phyloP scores from a whole-genome alignment of 2,113 vertebrate genomes.

The Empidonax traillii region DNA sequence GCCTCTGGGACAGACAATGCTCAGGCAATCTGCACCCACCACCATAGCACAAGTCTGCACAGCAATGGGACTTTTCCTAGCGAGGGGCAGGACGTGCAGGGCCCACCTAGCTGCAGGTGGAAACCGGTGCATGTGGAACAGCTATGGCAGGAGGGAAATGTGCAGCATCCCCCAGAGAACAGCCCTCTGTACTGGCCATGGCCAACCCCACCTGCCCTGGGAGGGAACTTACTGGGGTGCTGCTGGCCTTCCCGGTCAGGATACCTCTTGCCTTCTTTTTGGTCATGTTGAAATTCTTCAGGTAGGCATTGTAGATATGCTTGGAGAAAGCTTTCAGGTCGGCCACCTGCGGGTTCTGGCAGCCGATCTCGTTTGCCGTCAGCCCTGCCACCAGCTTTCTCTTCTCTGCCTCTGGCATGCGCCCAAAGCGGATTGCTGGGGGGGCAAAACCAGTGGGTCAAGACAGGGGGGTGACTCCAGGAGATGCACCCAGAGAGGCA shows the following conservation, averaged over 20 bases:
- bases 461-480: background rate
- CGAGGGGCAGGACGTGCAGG: background rate
- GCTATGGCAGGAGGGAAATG: background rate
- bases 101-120: background rate
- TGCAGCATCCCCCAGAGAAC: background rate
- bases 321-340: conserved; percentile 93
- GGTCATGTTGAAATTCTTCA: conserved; percentile 97
- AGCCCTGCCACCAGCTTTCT: conserved; percentile 92
- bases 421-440: conserved; percentile 92
- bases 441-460: background rate
- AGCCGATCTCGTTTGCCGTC: conserved; percentile 78
- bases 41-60: background rate
- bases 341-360: conserved; percentile 83
- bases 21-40: background rate
- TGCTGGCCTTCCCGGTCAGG: conserved; percentile 92
- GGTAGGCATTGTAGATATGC: conserved; percentile 93
- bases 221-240: conserved; percentile 82
- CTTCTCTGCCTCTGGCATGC: conserved; percentile 97
- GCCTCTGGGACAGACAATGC: background rate
- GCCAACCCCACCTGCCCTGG: background rate
- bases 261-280: conserved; percentile 97
- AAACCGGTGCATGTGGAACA: background rate
- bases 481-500: background rate
- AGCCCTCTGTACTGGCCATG: background rate
- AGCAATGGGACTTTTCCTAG: background rate